These are phyloP conservation scores for Ageneiosus marmoratus DNA, from an alignment of 2,113 vertebrate genomes.

Conservation along the genomic window DNA sequence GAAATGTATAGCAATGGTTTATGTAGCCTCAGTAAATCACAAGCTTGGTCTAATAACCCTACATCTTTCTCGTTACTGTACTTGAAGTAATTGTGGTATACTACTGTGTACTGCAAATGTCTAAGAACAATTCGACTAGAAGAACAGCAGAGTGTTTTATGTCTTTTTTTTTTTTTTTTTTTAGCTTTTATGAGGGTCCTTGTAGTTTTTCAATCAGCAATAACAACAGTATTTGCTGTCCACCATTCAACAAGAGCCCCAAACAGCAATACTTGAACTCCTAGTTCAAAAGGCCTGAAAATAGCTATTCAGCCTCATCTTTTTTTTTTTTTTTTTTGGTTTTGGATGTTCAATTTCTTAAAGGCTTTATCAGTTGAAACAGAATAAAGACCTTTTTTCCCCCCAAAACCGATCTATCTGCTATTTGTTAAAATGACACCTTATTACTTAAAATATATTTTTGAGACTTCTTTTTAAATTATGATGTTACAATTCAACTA, in stretches of 20 bases:
- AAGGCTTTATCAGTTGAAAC: conserved; percentile 58
- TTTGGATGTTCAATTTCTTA: conserved; percentile 43
- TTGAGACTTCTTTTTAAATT: conserved; percentile 62
- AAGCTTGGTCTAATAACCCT: conserved; percentile 55
- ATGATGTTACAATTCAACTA: conserved; percentile 57
- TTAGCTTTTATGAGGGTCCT: conserved; percentile 66
- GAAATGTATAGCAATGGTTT: conserved; percentile 50
- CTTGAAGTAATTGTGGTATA: conserved; percentile 60
- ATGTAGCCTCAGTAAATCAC: conserved; percentile 59
- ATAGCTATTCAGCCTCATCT: conserved; percentile 58
- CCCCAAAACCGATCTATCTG: conserved; percentile 49
- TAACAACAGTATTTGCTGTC: conserved; percentile 72
- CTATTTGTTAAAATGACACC: conserved; percentile 64
- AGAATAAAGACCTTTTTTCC: conserved; percentile 61
- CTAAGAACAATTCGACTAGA: conserved; percentile 67
- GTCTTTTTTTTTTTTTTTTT: conserved; percentile 67
- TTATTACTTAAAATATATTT: conserved; percentile 69
- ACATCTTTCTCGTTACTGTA: conserved; percentile 45
- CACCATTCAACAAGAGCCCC: conserved; percentile 61
- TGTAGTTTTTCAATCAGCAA: conserved; percentile 75
- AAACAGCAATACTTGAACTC: conserved; percentile 74
- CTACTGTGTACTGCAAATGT: conserved; percentile 54
- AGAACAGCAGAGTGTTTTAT: conserved; percentile 67
- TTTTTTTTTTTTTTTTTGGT: conserved; percentile 49
- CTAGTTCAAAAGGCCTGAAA: conserved; percentile 68